Evolutionary conservation across 2,888 invertebrate species (phyloP).

Genomic region (Drosophila percnosoma): DNA sequence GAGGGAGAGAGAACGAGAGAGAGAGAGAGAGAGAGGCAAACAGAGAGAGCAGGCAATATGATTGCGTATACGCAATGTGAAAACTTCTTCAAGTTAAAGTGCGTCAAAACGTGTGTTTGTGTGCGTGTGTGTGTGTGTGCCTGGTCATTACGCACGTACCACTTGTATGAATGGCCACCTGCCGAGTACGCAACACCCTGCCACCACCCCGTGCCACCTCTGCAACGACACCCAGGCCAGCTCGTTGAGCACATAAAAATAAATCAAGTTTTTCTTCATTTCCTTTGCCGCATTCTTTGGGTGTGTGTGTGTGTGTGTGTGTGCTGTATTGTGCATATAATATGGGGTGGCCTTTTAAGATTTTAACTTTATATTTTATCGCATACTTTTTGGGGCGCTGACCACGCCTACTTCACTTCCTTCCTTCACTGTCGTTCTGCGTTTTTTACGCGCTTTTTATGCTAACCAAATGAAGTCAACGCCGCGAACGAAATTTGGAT

Average conservation of each 20-base stretch:
- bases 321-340: conserved; percentile 54
- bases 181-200: conserved; percentile 3
- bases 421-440: background rate
- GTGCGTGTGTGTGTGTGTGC: conserved; percentile 46
- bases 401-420: conserved; percentile 35
- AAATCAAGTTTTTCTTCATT: conserved; percentile 79
- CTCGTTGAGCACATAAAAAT: conserved; percentile 76
- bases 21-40: background rate
- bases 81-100: conserved; percentile 75
- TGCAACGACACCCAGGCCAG: conserved; percentile 38
- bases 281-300: conserved; percentile 59
- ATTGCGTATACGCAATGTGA: conserved; percentile 75
- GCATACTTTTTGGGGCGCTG: conserved; percentile 59
- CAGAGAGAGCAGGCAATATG: conserved; percentile 44
- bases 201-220: conserved; percentile 5
- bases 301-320: conserved; percentile 32
- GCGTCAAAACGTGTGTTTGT: conserved; percentile 27
- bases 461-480: conserved; percentile 75
- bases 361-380: conserved; percentile 66
- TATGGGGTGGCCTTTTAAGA: conserved; percentile 62
- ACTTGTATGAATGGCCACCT: conserved; percentile 72
- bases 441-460: conserved; percentile 70
- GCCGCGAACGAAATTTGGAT: conserved; percentile 47
- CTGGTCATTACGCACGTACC: conserved; percentile 79
- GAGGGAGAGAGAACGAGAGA: background rate